Evolutionary conservation across 2,888 invertebrate genomes (phyloP), one percentile per base, ranked within the genome.

Genomic region (Lepidochitona cinerea): DNA sequence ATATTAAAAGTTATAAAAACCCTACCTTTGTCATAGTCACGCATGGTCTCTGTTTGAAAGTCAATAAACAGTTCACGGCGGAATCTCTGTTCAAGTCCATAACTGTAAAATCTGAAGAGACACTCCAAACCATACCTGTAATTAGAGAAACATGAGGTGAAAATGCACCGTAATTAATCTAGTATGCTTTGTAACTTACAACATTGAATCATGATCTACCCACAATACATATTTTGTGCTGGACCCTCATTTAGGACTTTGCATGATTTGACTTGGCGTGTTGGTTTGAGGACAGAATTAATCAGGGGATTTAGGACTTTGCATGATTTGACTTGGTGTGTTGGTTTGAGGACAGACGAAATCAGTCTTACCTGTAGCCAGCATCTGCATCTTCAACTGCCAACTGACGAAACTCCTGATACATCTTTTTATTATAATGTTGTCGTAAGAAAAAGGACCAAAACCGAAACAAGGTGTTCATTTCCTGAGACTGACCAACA

Each of bases 401-500:
- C 76, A 97, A 91, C 32, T 93, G 93, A 87, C 95, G 94, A 92
- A 99, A 99, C 92, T 99, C 99, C 84, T 95, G 95, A 91, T 98
- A 99, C 99, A 99, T 99, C 81, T 94, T 97, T 84, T 96, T 94
- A 92, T 99, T 99, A 92, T 98, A 99, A 90, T 99, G 97, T 90
- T 99, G 98, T 76, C 99, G 92, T 79, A 99, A 93, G 93, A 99
- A 99, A 94, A 99, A 99, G 37, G 99, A 99, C 99, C 99, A 99
- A 93, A 99, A 99, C 77, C 99, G 93, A 93, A 98, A 99, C 69
- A 99, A 93, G 0, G 99, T 99, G 92, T 99, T 99, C 99, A 99
- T 99, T 92, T 99, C 99, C 88, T 97, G 97, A 6, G 97, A 97
- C 88, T 96, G 96, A 0, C 99, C 99, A 85, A 95, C 95, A 76